Percentiles rank a stretch among this genome's conserved stretches.
phyloP scores from a whole-genome alignment of 2,113 vertebrate species.

The Coreoperca whiteheadi region DNA sequence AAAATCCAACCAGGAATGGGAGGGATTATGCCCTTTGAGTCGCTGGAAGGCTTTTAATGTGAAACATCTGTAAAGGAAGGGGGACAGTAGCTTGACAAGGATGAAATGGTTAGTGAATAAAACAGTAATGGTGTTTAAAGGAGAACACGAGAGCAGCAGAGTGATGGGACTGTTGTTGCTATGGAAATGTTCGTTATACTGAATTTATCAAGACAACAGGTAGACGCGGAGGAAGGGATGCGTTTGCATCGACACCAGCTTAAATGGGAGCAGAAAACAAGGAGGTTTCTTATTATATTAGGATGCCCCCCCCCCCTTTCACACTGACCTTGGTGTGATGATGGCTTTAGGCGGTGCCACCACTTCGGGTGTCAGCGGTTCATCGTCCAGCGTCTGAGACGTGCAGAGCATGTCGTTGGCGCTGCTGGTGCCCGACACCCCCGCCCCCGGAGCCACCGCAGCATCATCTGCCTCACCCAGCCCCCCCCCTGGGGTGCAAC shows the following conservation, averaged over 20 bases:
- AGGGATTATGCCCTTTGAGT: no score
- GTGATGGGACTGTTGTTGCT: no score
- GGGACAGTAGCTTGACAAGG: no score
- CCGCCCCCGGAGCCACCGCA: not conserved
- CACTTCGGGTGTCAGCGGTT: constrained; percentile 83
- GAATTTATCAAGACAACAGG: no score
- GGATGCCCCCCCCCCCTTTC: no score
- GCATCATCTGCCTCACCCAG: constrained; percentile 32
- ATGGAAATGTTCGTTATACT: no score
- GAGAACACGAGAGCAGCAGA: no score
- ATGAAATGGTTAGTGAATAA: no score
- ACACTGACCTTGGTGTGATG: constrained; percentile 64
- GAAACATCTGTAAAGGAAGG: no score
- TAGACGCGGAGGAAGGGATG: not conserved
- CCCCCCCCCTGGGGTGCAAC: constrained; percentile 30
- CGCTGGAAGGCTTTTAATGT: no score
- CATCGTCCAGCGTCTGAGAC: constrained; percentile 86
- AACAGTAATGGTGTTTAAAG: no score
- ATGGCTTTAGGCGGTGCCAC: constrained; percentile 61
- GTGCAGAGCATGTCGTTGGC: constrained; percentile 83
- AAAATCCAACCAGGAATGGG: no score
- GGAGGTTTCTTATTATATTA: not conserved
- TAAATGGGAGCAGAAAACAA: not conserved
- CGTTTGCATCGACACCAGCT: not conserved
- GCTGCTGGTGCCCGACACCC: constrained; percentile 55